Base-by-base conservation (phyloP, 2,797 vertebrate genomes). In the Protosalanx chinensis region DNA sequence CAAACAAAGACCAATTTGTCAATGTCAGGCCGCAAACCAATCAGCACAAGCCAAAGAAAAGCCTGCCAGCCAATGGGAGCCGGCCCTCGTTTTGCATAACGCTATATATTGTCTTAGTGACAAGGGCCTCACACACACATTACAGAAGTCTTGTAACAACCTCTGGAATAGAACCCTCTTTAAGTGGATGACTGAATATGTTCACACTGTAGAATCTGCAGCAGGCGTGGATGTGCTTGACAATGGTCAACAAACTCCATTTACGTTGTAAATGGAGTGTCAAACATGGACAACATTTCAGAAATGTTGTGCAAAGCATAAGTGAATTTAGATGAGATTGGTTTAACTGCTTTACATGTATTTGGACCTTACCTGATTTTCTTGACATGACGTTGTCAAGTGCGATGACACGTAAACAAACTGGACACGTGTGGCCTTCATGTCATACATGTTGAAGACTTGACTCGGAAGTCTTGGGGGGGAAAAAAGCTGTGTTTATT, bases 21-120 rank as follows among this genome's bases (percentile, higher is more conserved):
- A 67, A 67, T 67, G 64, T 67, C 64, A 67, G 46, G 15, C 27
- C 64, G 30, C 46, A 30, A 16, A 67, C 64, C 64, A 67, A 67
- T 67, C 64, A 32, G 41, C 27, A 30, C 16, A 18, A 67, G 15
- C 23, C 49, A 67, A 51, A 27, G 46, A 51, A 18, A 53, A 30
- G 29, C 27, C 27, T 53, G 46, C 27, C 27, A 67, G 27, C 64
- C 64, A 67, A 67, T 67, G 10, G 51, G 27, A 67, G 23, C 29
- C 15, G 30, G 46, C 41, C 64, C 30, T 67, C 29, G 5, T 6
- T 18, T 27, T 30, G 6, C 27, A 16, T 53, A 27, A 23, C 27
- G 29, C 29, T 67, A 67, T 29, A 67, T 49, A 51, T 53, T 18
- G n/a, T 20, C 27, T 27, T 46, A 51, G 27, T 12, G 64, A 37